Percentiles rank a stretch among this genome's conserved stretches.
These are phyloP conservation scores for Temnothorax unifasciatus DNA, from an alignment of 2,888 invertebrate genomes.

Conservation along the genomic window DNA sequence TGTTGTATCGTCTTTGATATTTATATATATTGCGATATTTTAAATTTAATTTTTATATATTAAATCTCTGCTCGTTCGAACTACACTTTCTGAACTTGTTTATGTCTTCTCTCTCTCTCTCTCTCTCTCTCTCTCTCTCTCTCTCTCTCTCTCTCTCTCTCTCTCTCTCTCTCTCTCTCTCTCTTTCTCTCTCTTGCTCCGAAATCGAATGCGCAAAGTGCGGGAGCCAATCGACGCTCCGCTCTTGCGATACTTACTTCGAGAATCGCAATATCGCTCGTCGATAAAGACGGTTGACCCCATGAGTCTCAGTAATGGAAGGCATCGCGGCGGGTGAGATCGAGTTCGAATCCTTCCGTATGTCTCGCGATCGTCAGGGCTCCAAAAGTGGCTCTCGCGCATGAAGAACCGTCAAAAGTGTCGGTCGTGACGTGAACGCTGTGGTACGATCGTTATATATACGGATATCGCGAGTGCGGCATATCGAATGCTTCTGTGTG, in stretches of 20 bases:
- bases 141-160: too few species aligned
- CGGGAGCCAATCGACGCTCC: background rate
- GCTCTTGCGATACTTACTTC: background rate
- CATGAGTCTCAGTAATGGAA: background rate
- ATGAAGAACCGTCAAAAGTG: background rate
- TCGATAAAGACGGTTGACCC: too few species aligned
- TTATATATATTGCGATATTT: background rate
- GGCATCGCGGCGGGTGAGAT: background rate
- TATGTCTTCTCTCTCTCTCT: too few species aligned
- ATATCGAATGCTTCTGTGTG: background rate
- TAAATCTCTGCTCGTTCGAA: too few species aligned
- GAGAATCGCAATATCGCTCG: slow-evolving; percentile 1
- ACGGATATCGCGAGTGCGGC: background rate
- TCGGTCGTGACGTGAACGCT: background rate
- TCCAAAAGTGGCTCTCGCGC: background rate
- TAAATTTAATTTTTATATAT: background rate
- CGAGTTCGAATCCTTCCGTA: background rate
- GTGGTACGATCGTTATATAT: background rate
- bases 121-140: too few species aligned
- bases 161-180: too few species aligned
- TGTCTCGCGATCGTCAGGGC: background rate
- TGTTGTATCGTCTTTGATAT: background rate
- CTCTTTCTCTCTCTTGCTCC: too few species aligned
- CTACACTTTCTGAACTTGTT: background rate
- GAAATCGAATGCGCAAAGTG: too few species aligned